Base-by-base conservation (phyloP, 2,113 vertebrate species). In the Ammodytes dubius region DNA sequence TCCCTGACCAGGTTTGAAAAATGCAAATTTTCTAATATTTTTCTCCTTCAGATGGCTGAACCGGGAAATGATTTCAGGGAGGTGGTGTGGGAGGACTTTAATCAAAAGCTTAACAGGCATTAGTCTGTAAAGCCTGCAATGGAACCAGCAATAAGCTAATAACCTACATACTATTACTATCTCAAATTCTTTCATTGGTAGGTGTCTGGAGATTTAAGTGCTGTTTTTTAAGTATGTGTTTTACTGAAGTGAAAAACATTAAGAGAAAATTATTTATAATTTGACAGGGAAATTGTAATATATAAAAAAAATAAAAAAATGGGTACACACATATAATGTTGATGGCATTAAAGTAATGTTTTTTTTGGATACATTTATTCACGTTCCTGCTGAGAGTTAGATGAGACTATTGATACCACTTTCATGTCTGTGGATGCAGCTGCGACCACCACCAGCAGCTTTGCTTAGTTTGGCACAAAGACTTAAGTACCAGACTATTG, bases 101-200 rank as follows among this genome's bases (percentile, higher is more conserved):
- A 89, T 87, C 86, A 89, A 84, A 82, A 87, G 82, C 68, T 82
- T 86, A 69, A 81, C 78, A 86, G 43, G 82, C 68, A 84, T 79
- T 58, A 79, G 84, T 79, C 74, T 88, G 70, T 87, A 82, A 85
- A 87, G 86, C 65, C 40, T 77, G 74, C 76, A 84, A 52, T 85
- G 80, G 85, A 87, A 87, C 65, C 63, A 60, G 72, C 14, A 52
- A 76, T 81, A 72, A 80, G 65, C 56, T 82, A 82, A 88, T 85
- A 83, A 81, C 74, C 74, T 59, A 54, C 66, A 79, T 45, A 68
- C 69, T 65, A 76, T 74, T 78, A 81, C 54, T 69, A 70, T 68
- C 65, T 87, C 40, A 82, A 75, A 88, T 59, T 64, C 72, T 87
- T 73, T 84, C 37, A 89, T 90, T 79, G 83, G 42, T 13, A 42